These are phyloP conservation scores for Acanthiza pusilla DNA, from an alignment of 2,797 vertebrate species.

Conservation along the genomic window DNA sequence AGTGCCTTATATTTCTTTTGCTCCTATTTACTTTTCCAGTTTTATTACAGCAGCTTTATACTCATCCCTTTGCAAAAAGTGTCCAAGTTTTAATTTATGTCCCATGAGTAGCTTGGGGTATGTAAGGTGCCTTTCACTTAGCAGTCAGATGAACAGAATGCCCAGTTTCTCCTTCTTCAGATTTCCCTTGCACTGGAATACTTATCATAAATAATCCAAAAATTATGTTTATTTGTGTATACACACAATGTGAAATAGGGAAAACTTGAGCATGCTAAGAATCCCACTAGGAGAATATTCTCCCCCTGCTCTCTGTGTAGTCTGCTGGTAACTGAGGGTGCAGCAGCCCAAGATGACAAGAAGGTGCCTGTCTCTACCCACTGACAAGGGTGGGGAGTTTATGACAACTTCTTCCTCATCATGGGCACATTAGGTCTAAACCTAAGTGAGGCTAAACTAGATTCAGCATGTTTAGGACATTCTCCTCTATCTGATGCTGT, in stretches of 20 bases:
- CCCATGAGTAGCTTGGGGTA: neutral
- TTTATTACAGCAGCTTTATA: neutral
- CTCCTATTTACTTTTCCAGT: neutral
- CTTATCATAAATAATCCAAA: neutral
- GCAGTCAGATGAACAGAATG: neutral
- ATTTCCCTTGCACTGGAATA: neutral
- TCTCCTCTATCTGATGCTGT: neutral
- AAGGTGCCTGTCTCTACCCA: neutral
- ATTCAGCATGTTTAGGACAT: fast-evolving
- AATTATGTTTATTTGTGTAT: neutral
- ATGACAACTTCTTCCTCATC: neutral
- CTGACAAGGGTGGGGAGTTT: neutral
- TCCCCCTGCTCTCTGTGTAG: neutral
- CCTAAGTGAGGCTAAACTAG: neutral
- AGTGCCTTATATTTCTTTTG: neutral
- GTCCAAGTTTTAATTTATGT: neutral
- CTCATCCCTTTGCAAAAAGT: neutral
- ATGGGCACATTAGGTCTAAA: neutral
- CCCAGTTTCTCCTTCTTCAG: neutral
- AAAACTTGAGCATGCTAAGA: neutral
- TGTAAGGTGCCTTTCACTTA: neutral
- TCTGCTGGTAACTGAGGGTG: neutral
- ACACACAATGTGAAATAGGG: neutral
- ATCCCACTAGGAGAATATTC: neutral
- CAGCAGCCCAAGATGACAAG: neutral